Base-by-base conservation (phyloP, 1,140 invertebrate genomes). In the Halesus radiatus region DNA sequence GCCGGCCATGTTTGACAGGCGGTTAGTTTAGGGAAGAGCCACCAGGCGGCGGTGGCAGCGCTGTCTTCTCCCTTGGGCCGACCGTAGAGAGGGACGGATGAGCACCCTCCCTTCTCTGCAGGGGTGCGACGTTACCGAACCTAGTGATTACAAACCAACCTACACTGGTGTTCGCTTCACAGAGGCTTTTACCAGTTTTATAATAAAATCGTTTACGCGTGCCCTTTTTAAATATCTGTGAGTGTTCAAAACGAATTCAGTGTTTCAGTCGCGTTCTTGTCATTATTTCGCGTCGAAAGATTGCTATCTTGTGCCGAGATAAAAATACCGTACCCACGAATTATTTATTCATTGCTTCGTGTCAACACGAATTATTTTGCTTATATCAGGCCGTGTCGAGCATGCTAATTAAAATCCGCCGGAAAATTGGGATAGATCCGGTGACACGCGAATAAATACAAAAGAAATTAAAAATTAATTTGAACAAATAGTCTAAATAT, bases 61-160 rank as follows among this genome's bases (percentile, higher is more conserved):
- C 62, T 18, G 53, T 60, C 32, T 52, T 32, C 16, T 75, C 53
- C 72, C 64, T 52, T 32, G 29, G n/a, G 52, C 26, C 52, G 70
- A 29, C 32, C 29, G 78, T n/a, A 80, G 68, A 80, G 66, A 74
- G 78, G 64, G 78, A 75, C 54, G 26, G 56, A 56, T n/a, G 53
- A 60, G 53, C 68, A 20, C 54, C 72, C 53, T 53, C 60, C 54
- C 56, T 45, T 29, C 37, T 84, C 86, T 86, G 84, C 85, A 87
- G 86, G 86, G 86, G 88, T 88, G 87, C 87, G 84, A 82, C 83
- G 84, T 80, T 84, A 75, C 85, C 84, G 84, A 84, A 84, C 84
- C 78, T 84, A 83, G 79, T 84, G 85, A 84, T 85, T 84, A 83
- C 64, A 60, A 66, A 32, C 76, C 62, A 37, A 64, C 66, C 50